Conservation (phyloP, 2,113 vertebrate species). For the Syngnathus scovelli region DNA sequence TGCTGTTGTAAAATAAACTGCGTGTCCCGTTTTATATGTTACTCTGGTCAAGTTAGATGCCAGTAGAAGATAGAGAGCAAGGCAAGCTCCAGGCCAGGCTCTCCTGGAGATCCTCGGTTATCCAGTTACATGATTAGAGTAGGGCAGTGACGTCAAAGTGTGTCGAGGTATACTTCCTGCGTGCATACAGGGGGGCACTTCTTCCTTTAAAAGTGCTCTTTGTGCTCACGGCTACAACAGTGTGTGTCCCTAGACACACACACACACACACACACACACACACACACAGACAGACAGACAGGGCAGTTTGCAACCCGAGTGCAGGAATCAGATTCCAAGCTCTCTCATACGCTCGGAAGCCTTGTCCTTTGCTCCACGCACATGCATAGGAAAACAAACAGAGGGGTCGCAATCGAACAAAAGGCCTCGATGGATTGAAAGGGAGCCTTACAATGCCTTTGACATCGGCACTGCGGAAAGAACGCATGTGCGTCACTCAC, state of each 20-base stretch:
- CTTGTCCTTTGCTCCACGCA: not conserved
- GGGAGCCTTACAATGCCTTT: conserved; percentile 35
- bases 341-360: conserved; percentile 4
- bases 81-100: conserved; percentile 3
- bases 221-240: conserved; percentile 11
- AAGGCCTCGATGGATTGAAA: conserved; percentile 28
- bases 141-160: conserved; percentile 14
- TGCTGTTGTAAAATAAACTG: not conserved
- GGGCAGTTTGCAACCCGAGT: conserved; percentile 39
- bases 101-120: conserved; percentile 21
- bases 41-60: not conserved
- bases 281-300: conserved; percentile 17
- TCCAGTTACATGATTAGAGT: conserved; percentile 24
- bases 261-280: conserved; percentile 19
- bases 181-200: not conserved
- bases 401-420: conserved; percentile 19
- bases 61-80: conserved; percentile 2
- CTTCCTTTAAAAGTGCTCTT: conserved; percentile 25
- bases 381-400: conserved; percentile 13
- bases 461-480: conserved; percentile 29
- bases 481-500: conserved; percentile 35
- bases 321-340: conserved; percentile 47
- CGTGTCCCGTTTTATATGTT: not conserved
- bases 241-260: conserved; percentile 10
- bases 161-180: conserved; percentile 35